These are phyloP conservation scores for Poecile atricapillus DNA, from an alignment of 2,113 vertebrate species.

Conservation along the genomic window DNA sequence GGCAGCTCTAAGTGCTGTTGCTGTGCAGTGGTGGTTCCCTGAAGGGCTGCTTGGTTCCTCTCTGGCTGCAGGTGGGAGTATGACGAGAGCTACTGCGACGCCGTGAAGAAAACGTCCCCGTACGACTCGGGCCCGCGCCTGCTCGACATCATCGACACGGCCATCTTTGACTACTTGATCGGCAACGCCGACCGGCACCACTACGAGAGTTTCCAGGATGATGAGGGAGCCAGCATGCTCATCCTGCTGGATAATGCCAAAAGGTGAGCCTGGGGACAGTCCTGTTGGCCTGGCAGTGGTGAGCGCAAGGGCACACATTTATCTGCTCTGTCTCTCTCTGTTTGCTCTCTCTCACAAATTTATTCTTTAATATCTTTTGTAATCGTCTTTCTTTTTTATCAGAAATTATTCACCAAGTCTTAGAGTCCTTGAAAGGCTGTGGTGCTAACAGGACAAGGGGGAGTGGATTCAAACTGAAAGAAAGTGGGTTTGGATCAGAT, in stretches of 20 bases:
- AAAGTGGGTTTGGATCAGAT: not conserved
- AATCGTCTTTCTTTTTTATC: not conserved
- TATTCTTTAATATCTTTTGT: not conserved
- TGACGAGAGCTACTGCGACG: conserved; percentile 96
- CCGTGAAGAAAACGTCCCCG: conserved; percentile 95
- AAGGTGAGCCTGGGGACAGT: conserved; percentile 72
- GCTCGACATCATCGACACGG: conserved; percentile 93
- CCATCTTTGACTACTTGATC: conserved; percentile 94
- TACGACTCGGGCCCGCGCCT: conserved; percentile 94
- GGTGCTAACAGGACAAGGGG: not conserved
- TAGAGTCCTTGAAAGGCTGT: not conserved
- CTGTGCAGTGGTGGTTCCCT: not conserved
- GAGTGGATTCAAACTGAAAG: not conserved
- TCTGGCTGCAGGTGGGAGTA: conserved; percentile 89
- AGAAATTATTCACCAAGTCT: not conserved
- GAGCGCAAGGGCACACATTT: fast-evolving
- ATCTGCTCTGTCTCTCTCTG: not conserved
- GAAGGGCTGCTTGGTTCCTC: not conserved
- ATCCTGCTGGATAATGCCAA: conserved; percentile 98
- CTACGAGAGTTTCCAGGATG: conserved; percentile 98
- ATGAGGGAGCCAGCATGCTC: conserved; percentile 97
- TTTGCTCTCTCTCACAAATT: not conserved
- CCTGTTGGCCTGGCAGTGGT: not conserved
- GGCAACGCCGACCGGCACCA: conserved; percentile 97
- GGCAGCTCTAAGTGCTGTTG: not conserved